phyloP scores from a whole-genome alignment of 2,888 invertebrate species.

The Acrobasis repandana region DNA sequence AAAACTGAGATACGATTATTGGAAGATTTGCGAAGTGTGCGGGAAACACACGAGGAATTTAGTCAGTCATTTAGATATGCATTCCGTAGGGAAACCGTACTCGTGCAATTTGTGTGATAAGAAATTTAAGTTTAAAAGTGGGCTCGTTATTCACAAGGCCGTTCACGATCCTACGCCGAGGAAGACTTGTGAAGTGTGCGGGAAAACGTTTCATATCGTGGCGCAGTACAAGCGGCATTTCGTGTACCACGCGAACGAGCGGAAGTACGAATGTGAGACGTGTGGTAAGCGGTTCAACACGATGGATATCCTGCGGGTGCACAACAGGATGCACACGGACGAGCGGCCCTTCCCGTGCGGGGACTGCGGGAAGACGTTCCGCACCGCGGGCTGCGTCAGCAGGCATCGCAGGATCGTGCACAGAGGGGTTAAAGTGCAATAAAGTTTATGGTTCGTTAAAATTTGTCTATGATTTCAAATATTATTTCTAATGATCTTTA shows the following conservation, averaged over 20 bases:
- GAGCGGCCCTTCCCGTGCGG: conserved; percentile 72
- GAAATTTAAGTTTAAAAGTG: conserved; percentile 76
- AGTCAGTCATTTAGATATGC: conserved; percentile 68
- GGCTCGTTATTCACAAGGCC: conserved; percentile 70
- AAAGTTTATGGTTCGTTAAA: conserved; percentile 32
- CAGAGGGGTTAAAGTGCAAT: conserved; percentile 51
- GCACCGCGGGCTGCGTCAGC: conserved; percentile 76
- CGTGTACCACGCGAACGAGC: conserved; percentile 79
- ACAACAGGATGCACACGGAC: conserved; percentile 75
- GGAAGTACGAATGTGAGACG: conserved; percentile 75
- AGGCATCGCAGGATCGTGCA: conserved; percentile 74
- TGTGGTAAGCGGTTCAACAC: conserved; percentile 82
- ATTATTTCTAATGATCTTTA: too few species aligned
- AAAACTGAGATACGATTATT: conserved; percentile 67
- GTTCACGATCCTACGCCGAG: conserved; percentile 72
- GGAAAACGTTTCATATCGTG: conserved; percentile 77
- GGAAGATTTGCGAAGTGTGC: conserved; percentile 76
- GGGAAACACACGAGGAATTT: conserved; percentile 72
- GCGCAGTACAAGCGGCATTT: conserved; percentile 77
- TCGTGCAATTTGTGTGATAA: conserved; percentile 75
- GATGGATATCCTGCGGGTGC: conserved; percentile 75
- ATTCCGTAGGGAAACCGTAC: conserved; percentile 63
- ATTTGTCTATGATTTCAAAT: conserved; percentile 1
- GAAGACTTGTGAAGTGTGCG: conserved; percentile 80
- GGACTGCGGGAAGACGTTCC: conserved; percentile 75